Percentiles rank a stretch among this genome's conserved stretches.
Conservation (phyloP, 2,113 vertebrate genomes). For the Sclerurus mexicanus region DNA sequence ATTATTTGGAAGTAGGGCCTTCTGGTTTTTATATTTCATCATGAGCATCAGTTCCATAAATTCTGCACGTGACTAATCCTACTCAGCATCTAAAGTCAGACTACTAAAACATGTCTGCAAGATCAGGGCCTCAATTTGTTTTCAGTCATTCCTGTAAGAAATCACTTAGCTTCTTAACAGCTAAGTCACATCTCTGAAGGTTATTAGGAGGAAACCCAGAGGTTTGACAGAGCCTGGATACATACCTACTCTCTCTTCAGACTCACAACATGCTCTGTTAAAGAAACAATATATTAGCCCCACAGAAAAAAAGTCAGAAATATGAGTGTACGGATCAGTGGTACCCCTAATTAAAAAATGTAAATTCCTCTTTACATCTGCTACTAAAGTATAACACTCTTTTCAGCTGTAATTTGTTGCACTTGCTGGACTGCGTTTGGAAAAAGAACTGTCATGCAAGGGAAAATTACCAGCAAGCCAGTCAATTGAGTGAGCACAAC, state of each 20-base stretch:
- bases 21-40: constrained; percentile 15
- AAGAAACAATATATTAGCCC: neutral
- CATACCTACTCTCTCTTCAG: neutral
- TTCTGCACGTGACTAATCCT: neutral
- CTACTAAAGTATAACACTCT: neutral
- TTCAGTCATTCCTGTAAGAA: neutral
- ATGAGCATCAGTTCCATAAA: neutral
- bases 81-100: neutral
- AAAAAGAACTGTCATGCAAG: neutral
- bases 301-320: neutral
- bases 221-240: neutral
- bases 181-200: neutral
- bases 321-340: neutral
- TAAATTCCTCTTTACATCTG: neutral
- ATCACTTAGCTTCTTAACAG: neutral
- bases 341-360: neutral
- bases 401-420: neutral
- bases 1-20: neutral
- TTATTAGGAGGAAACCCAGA: neutral
- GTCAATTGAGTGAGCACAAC: neutral
- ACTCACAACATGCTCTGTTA: neutral
- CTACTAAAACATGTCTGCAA: neutral
- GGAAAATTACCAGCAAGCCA: neutral
- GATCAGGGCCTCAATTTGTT: neutral
- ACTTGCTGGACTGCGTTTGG: neutral